Evolutionary conservation across 2,888 invertebrate species (phyloP).

Genomic region (Syrista parreyssii): DNA sequence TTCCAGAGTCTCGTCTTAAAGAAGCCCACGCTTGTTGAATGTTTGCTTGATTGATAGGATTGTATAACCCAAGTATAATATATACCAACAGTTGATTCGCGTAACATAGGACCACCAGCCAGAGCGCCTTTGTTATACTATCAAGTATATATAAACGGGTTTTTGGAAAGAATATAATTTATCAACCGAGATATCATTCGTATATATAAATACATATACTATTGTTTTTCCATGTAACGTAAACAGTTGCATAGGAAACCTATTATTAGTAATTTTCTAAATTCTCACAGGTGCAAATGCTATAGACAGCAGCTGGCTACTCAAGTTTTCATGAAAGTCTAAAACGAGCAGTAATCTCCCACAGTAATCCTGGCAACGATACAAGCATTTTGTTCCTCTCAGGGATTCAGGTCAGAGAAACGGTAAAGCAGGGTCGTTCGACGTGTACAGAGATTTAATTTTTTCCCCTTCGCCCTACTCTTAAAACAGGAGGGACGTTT

Average conservation of each 20-base stretch:
- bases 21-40: neutral
- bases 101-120: neutral
- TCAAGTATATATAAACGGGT: neutral
- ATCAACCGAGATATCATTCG: too few species aligned
- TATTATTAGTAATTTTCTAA: neutral
- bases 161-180: too few species aligned
- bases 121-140: neutral
- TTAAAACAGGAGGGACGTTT: neutral
- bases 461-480: neutral
- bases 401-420: neutral
- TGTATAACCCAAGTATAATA: neutral
- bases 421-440: neutral
- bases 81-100: neutral
- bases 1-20: too few species aligned
- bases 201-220: neutral
- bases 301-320: neutral
- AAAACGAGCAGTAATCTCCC: neutral
- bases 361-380: neutral
- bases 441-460: neutral
- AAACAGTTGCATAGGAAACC: neutral
- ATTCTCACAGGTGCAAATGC: neutral
- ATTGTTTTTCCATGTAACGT: neutral
- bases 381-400: neutral
- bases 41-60: neutral
- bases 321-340: neutral